A percentile compares a stretch with the other conserved stretches of the same genome.
These are phyloP conservation scores for Wiebesia pumilae DNA, from an alignment of 1,140 invertebrate genomes.

Conservation along the genomic window DNA sequence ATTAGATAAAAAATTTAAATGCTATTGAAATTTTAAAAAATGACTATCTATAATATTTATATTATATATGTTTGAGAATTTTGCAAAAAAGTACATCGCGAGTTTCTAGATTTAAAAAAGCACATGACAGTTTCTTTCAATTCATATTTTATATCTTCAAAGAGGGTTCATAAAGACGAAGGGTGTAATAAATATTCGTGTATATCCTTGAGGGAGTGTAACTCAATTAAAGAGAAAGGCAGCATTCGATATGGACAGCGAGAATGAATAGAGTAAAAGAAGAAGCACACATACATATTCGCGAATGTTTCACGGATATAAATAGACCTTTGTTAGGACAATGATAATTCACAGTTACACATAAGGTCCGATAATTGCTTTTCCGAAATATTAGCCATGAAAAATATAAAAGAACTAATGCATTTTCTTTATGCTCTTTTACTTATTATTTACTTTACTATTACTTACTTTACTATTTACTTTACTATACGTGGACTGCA, in stretches of 20 bases:
- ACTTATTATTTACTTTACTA: not conserved
- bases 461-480: not conserved
- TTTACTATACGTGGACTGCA: not conserved
- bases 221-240: conserved; percentile 12
- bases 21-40: too few relatives aligned
- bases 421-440: not conserved
- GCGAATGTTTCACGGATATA: not conserved
- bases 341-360: not conserved
- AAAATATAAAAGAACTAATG: not conserved
- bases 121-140: not conserved
- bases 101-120: not conserved
- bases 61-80: not conserved
- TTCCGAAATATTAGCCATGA: not conserved
- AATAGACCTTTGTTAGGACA: not conserved
- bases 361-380: not conserved
- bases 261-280: not conserved
- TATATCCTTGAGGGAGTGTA: not conserved
- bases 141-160: not conserved
- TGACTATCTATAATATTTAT: not conserved
- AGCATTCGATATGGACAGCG: not conserved
- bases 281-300: not conserved
- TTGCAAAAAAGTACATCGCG: not conserved
- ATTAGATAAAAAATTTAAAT: too few relatives aligned
- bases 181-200: too few relatives aligned
- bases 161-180: not conserved